Conservation (phyloP, 2,888 invertebrate genomes). For the Amphipyra tragopoginis region DNA sequence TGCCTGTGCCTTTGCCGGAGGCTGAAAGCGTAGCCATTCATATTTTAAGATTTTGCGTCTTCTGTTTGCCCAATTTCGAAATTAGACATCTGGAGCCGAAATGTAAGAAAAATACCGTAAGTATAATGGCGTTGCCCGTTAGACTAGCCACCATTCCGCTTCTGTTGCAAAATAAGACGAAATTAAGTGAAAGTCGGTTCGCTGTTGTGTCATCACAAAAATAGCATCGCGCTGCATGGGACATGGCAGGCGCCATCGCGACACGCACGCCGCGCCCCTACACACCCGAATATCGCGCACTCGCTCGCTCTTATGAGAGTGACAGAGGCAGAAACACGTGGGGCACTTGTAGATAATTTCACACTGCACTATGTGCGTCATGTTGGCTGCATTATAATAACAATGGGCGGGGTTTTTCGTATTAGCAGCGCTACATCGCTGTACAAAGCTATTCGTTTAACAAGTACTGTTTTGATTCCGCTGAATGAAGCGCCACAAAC, state of each 20-base stretch:
- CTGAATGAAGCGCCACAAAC: conserved; percentile 64
- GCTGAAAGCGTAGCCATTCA: too few relatives aligned
- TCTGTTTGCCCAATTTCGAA: background rate
- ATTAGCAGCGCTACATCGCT: conserved; percentile 72
- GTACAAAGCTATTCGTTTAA: conserved; percentile 8
- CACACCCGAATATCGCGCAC: conserved; percentile 44
- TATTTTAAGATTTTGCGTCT: too few relatives aligned
- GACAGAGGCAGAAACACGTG: conserved; percentile 63
- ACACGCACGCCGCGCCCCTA: conserved; percentile 49
- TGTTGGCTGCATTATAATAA: conserved; percentile 89
- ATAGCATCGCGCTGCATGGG: conserved; percentile 57
- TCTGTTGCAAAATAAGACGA: conserved; percentile 59
- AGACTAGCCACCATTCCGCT: conserved; percentile 40
- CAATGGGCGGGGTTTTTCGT: conserved; percentile 79
- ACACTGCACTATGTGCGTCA: conserved; percentile 79
- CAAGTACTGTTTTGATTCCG: conserved; percentile 18
- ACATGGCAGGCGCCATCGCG: conserved; percentile 40
- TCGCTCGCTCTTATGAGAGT: conserved; percentile 60
- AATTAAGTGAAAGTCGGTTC: conserved; percentile 69
- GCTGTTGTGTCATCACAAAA: conserved; percentile 66
- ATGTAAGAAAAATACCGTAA: conserved; percentile 32
- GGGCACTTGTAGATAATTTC: conserved; percentile 73
- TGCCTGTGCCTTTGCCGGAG: too few relatives aligned
- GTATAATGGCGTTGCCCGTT: conserved; percentile 23
- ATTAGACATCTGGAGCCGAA: conserved; percentile 1